A percentile compares a stretch with the other conserved stretches of the same genome.
Evolutionary conservation across 2,113 vertebrate species (phyloP).

Genomic region (Forbesichthys papilliferus): DNA sequence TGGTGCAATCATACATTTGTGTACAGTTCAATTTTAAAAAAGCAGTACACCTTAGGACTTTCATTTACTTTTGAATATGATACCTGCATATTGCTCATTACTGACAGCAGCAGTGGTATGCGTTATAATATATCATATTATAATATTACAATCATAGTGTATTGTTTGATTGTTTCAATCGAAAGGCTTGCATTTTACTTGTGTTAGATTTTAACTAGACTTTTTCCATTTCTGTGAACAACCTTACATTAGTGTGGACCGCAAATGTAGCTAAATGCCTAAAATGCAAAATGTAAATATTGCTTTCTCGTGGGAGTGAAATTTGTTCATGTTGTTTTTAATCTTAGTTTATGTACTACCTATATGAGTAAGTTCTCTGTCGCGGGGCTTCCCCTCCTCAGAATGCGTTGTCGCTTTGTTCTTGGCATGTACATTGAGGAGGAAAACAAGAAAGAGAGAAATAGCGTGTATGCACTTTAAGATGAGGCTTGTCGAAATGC

Average conservation of each 20-base stretch:
- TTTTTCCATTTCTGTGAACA: constrained; percentile 2
- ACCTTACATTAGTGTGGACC: neutral
- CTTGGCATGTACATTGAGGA: constrained; percentile 20
- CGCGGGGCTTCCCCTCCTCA: constrained; percentile 40
- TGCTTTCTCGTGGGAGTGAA: constrained; percentile 50
- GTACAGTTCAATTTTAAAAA: no score
- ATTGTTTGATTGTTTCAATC: no score
- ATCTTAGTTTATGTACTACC: constrained; percentile 50
- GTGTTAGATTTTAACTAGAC: neutral
- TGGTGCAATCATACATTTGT: no score
- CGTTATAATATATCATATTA: no score
- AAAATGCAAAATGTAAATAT: constrained; percentile 54
- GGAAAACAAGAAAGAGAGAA: constrained; percentile 3
- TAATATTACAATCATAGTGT: no score
- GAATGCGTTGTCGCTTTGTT: constrained; percentile 20
- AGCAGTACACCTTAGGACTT: no score
- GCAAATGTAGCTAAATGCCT: constrained; percentile 4
- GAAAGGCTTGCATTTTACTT: neutral
- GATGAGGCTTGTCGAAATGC: constrained; percentile 39
- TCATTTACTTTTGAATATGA: no score
- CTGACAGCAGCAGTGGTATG: no score
- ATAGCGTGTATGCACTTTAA: constrained; percentile 24
- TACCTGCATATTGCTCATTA: no score
- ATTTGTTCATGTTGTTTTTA: constrained; percentile 46
- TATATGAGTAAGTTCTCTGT: constrained; percentile 39